phyloP scores from a whole-genome alignment of 2,113 vertebrate genomes.

The Peromyscus californicus region DNA sequence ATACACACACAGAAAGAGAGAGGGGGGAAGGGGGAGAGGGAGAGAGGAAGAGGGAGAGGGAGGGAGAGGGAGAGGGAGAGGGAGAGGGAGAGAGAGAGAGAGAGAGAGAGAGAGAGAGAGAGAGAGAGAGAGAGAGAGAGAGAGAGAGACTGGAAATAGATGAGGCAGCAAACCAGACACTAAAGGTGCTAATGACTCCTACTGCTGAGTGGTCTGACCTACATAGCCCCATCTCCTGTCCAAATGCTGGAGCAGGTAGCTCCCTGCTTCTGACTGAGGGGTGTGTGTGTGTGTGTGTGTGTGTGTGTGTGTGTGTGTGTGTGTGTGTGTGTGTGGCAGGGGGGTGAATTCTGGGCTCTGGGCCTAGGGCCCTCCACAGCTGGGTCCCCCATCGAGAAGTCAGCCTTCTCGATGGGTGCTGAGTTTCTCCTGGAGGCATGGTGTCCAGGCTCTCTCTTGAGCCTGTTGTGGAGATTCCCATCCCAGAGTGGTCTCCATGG shows the following conservation, averaged over 20 bases:
- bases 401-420: too few relatives aligned
- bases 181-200: background rate
- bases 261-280: background rate
- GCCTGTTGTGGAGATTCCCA: too few relatives aligned
- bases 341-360: too few relatives aligned
- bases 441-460: background rate
- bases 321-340: too few relatives aligned
- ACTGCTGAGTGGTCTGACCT: background rate
- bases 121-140: background rate
- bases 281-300: too few relatives aligned
- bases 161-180: background rate
- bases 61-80: too few relatives aligned
- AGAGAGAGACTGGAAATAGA: too few relatives aligned
- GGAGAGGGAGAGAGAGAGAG: too few relatives aligned
- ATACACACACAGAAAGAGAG: too few relatives aligned
- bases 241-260: background rate
- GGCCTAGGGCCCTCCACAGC: background rate
- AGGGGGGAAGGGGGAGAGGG: too few relatives aligned
- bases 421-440: background rate
- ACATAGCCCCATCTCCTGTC: background rate
- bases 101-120: background rate
- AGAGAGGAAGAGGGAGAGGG: too few relatives aligned
- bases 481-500: background rate
- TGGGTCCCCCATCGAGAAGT: background rate
- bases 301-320: too few relatives aligned